Percentiles rank a stretch among this genome's conserved stretches.
phyloP scores from a whole-genome alignment of 2,888 invertebrate species.

The Periphyllus acericola region DNA sequence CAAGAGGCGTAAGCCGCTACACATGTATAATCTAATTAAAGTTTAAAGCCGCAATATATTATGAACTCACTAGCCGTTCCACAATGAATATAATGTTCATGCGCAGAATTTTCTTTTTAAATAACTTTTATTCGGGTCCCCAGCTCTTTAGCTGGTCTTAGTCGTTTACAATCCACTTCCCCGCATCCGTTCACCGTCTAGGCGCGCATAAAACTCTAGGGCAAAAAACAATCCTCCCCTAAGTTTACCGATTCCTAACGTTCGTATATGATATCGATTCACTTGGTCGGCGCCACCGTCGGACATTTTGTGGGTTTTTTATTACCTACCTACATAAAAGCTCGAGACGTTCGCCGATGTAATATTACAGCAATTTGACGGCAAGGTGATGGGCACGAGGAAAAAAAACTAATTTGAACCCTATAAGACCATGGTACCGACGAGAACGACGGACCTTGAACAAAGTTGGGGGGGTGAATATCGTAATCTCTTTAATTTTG shows the following conservation, averaged over 20 bases:
- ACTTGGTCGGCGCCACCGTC: slow-evolving; percentile 42
- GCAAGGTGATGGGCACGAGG: neutral
- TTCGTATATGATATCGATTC: slow-evolving; percentile 42
- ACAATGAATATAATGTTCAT: neutral
- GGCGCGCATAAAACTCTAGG: slow-evolving; percentile 12
- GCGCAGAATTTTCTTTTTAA: neutral
- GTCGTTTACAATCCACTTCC: neutral
- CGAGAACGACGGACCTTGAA: neutral
- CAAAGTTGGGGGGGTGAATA: neutral
- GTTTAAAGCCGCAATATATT: too few species aligned
- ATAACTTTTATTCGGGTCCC: neutral
- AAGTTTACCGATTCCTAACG: slow-evolving; percentile 45
- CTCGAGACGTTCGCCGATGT: slow-evolving; percentile 16
- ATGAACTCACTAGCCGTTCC: neutral
- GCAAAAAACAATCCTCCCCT: slow-evolving; percentile 5
- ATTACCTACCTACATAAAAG: slow-evolving; percentile 48
- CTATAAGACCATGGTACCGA: neutral
- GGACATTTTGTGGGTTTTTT: slow-evolving; percentile 49
- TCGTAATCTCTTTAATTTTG: neutral
- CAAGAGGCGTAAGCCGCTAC: too few species aligned
- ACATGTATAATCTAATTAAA: too few species aligned
- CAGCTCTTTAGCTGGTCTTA: neutral
- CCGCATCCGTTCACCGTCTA: neutral
- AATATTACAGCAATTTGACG: slow-evolving; percentile 11
- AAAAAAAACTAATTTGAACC: slow-evolving; percentile 12